Evolutionary conservation across 2,797 vertebrate species (phyloP).

Genomic region (Rhynchotus rufescens): DNA sequence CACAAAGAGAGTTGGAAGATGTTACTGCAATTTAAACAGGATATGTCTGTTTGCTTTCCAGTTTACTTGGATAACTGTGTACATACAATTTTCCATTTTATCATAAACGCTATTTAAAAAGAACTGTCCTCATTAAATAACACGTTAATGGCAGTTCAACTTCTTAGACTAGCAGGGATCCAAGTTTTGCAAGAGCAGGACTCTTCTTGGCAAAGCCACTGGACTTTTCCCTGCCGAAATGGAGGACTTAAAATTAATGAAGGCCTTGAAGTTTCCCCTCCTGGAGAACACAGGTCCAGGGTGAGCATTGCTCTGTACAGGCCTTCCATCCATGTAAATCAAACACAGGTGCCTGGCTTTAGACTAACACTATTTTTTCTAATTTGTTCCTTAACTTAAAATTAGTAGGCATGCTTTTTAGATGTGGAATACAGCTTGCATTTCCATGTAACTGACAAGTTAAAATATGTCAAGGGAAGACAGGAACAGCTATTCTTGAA

Average conservation of each 20-base stretch:
- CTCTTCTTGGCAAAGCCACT: neutral
- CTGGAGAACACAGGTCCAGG: neutral
- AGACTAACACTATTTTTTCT: neutral
- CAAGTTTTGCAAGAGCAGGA: neutral
- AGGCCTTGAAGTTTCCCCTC: neutral
- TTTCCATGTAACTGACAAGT: neutral
- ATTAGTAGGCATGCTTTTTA: neutral
- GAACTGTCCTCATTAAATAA: neutral
- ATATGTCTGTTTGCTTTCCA: neutral
- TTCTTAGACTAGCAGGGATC: neutral
- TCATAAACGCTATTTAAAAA: neutral
- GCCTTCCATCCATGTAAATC: neutral
- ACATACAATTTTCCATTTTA: neutral
- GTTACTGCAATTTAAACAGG: neutral
- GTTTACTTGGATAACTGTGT: neutral
- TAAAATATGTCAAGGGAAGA: neutral
- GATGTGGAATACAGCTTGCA: neutral
- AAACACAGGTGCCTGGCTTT: neutral
- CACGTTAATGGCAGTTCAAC: neutral
- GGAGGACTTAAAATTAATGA: fast-evolving
- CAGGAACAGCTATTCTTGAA: constrained; percentile 17
- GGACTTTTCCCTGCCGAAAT: neutral
- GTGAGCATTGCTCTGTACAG: neutral
- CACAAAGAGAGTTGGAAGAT: neutral
- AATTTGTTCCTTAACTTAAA: neutral